Base-by-base conservation (phyloP, 30 jellyfish, hydroid and myxozoan species). In the Pelagia noctiluca region DNA sequence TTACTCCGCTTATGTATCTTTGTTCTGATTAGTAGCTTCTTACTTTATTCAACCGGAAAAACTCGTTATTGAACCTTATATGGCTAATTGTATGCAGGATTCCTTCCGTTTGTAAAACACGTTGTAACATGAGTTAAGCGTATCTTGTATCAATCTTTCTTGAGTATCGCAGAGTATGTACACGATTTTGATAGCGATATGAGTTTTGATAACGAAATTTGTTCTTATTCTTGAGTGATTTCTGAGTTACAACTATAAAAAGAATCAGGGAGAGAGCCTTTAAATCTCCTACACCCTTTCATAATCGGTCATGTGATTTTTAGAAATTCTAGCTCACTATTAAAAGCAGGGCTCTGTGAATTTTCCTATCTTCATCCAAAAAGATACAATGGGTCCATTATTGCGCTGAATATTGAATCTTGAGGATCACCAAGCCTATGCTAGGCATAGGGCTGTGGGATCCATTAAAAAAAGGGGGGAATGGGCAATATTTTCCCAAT, bases 371-470 rank as follows among this genome's bases (percentile, higher is more conserved):
- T 65, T 22, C 63, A 34, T 26, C 60, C 78, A 4, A 29, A 16
- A 28, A 8, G 63, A 10, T 65, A 65, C 24, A 65, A 34, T 11
- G 63, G 78, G 60, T 61, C 61, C 4, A 65, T 65, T 23, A 26
- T 65, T 26, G 78, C 78, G 21, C 60, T 65, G 23, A 22, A 65
- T 16, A 34, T 65, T 26, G 71, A 54, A 54, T 54, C 71, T 21
- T 54, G 25, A 54, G 25, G 71, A 54, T 10, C 24, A 21, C 71
- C 71, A 54, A 54, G 71, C 71, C 25, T 54, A 54, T 54, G 71
- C 71, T 54, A 21, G 71, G 71, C 11, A 54, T 54, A 54, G 25
- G 71, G 71, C 71, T 54, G 71, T 54, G 71, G 24, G 71, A 5
- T 54, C 71, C 25, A 19, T 11, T 47, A 19, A 8, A 19, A 19